Conservation (phyloP, 1,140 invertebrate genomes). For the Armadillidium nasatum region DNA sequence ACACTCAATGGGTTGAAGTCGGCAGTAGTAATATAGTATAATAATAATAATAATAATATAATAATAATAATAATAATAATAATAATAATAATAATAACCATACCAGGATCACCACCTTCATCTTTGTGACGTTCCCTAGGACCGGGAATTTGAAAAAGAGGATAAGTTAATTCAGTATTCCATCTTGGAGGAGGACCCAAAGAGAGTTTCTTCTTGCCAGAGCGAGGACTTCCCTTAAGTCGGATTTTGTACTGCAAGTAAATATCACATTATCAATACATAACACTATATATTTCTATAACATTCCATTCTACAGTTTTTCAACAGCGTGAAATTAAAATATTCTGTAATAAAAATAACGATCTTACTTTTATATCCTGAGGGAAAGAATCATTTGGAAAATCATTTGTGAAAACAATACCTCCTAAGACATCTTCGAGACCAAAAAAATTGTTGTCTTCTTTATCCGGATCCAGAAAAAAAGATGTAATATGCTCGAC, state of each 20-base stretch:
- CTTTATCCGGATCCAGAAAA: too few relatives aligned
- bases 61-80: conserved; percentile 33
- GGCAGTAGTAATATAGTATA: not conserved
- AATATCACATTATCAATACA: too few relatives aligned
- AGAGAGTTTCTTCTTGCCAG: conserved; percentile 47
- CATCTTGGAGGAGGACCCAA: conserved; percentile 53
- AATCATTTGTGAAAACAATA: conserved; percentile 48
- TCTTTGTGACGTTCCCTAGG: conserved; percentile 56
- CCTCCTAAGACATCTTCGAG: conserved; percentile 49
- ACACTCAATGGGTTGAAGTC: not conserved
- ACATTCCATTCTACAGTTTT: too few relatives aligned
- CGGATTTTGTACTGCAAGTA: conserved; percentile 55
- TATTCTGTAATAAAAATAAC: too few relatives aligned
- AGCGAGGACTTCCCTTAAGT: conserved; percentile 60
- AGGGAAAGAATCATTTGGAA: conserved; percentile 12
- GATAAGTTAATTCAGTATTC: conserved; percentile 63
- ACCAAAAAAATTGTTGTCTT: conserved; percentile 40
- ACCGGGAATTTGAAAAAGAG: conserved; percentile 62
- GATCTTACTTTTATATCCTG: not conserved
- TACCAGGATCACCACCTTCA: conserved; percentile 61
- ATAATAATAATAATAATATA: conserved; percentile 30
- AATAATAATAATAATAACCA: too few relatives aligned
- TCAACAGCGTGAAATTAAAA: too few relatives aligned
- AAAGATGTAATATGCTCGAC: too few relatives aligned
- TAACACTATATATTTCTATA: too few relatives aligned